Conservation (phyloP, 92 coral and sea anemone genomes). For the Metridium senile region DNA sequence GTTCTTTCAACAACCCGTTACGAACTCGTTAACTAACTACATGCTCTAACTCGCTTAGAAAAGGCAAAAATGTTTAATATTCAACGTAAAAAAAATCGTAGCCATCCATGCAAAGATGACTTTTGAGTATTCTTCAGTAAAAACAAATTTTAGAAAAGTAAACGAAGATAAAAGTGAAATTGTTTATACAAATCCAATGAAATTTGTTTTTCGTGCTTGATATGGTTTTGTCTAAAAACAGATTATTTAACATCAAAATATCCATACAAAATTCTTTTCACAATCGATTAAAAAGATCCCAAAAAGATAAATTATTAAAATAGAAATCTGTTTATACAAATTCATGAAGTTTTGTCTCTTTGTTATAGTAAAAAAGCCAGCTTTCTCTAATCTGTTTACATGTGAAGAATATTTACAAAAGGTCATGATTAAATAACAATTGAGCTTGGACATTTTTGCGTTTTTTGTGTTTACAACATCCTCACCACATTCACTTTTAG, state of each 20-base stretch:
- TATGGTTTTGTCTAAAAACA: too few relatives aligned
- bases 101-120: neutral
- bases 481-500: too few relatives aligned
- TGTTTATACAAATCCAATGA: too few relatives aligned
- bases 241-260: too few relatives aligned
- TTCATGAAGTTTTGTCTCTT: neutral
- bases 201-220: too few relatives aligned
- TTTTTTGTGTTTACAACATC: neutral
- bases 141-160: too few relatives aligned
- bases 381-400: neutral
- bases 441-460: neutral
- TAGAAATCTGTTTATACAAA: neutral
- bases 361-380: neutral
- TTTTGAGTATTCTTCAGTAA: too few relatives aligned
- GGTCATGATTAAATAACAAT: neutral
- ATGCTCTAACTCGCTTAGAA: neutral
- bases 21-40: neutral
- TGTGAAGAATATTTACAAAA: neutral
- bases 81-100: neutral
- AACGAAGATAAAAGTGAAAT: too few relatives aligned
- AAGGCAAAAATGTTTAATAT: neutral
- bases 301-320: neutral
- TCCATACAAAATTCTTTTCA: too few relatives aligned
- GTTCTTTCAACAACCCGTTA: neutral
- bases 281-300: too few relatives aligned